phyloP scores from a whole-genome alignment of 2,797 vertebrate species.

The Mus spretus region DNA sequence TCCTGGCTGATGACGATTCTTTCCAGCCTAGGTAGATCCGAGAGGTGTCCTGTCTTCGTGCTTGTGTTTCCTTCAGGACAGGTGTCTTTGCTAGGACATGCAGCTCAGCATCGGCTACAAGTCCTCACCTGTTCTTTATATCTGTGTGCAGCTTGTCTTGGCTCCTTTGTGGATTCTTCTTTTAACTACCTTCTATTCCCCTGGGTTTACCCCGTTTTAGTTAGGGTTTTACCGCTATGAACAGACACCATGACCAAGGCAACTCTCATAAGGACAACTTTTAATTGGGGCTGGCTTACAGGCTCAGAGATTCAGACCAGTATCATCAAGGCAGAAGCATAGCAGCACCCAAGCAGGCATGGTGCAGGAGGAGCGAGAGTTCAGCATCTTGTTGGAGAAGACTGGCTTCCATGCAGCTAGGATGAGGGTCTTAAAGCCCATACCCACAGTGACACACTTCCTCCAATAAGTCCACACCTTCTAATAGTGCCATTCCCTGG shows the following conservation, averaged over 20 bases:
- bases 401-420: neutral
- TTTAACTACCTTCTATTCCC: neutral
- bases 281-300: neutral
- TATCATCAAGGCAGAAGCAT: neutral
- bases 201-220: neutral
- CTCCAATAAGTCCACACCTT: neutral
- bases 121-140: neutral
- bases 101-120: neutral
- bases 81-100: neutral
- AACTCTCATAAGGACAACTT: neutral
- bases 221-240: no score
- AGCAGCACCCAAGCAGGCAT: neutral
- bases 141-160: neutral
- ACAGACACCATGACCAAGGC: neutral
- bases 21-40: neutral
- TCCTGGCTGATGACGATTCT: neutral
- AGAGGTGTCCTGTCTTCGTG: neutral
- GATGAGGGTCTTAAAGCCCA: neutral
- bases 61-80: neutral
- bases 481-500: neutral
- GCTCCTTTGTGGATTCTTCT: neutral
- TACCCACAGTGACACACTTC: neutral
- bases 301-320: neutral
- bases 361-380: neutral
- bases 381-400: neutral